Conservation (phyloP, 2,797 vertebrate species). For the Tauraco hartlaubi region DNA sequence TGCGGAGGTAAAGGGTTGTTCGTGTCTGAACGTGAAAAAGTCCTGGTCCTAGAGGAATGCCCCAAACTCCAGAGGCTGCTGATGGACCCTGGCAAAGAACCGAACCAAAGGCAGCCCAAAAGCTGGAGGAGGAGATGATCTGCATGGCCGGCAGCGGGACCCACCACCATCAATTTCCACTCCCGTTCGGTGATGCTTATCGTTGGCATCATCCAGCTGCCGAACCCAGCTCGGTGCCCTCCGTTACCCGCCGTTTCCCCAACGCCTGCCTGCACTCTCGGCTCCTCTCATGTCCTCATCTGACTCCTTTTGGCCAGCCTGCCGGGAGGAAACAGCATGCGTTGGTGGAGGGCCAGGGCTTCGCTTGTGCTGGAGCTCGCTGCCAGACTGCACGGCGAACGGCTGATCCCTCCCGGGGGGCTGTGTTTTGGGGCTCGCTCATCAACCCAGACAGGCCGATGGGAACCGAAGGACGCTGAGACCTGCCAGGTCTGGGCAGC, state of each 20-base stretch:
- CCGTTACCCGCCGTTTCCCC: neutral
- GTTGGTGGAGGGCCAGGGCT: slow-evolving; percentile 58
- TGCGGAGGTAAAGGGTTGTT: neutral
- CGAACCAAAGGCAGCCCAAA: neutral
- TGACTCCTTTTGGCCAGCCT: slow-evolving; percentile 64
- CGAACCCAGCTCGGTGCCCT: neutral
- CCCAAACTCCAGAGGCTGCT: neutral
- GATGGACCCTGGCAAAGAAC: neutral
- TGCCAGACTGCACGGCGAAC: slow-evolving; percentile 42
- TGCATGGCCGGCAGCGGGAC: fast-evolving
- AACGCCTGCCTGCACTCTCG: neutral
- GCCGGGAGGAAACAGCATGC: slow-evolving; percentile 51
- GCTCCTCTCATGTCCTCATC: slow-evolving; percentile 56
- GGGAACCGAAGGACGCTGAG: neutral
- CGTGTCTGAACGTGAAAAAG: neutral
- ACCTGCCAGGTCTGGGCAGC: slow-evolving; percentile 30
- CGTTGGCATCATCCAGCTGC: fast-evolving
- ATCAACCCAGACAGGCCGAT: neutral
- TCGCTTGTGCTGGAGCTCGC: slow-evolving; percentile 28
- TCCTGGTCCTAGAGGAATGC: neutral
- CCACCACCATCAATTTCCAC: fast-evolving
- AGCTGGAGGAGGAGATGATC: neutral
- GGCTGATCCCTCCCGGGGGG: neutral
- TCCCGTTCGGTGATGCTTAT: fast-evolving
- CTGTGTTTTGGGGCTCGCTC: neutral